Base-by-base conservation (phyloP, 2,113 vertebrate genomes). In the Cavia aperea region DNA sequence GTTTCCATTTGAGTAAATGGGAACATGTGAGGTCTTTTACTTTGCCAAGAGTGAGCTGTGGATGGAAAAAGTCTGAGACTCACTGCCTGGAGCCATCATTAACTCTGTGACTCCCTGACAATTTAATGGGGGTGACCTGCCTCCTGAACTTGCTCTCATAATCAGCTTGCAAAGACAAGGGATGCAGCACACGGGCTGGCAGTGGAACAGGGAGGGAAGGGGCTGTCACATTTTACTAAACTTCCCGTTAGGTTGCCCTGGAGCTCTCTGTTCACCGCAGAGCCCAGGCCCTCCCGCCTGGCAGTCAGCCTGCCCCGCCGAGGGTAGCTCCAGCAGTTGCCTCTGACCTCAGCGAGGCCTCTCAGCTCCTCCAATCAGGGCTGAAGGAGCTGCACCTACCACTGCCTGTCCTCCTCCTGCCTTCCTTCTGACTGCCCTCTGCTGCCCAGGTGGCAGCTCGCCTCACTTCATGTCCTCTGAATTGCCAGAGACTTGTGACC, bases 21-120 rank as follows among this genome's bases (percentile, higher is more conserved):
- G 87, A 95, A 92, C 81, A 91, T n/a, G 84, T 95, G 94, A 94
- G 93, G 90, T 66, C 86, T 88, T 78, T 83, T 26, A 36, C 79
- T 95, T 91, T 88, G 78, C 92, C 86, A 94, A 90, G 73, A 93
- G 63, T 81, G 82, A 96, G 82, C 51, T 93, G 75, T 86, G 21
- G 43, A 65, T 90, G 91, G 95, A 95, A 95, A 92, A 92, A 54
- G 58, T 81, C 91, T 85, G 63, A 87, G 89, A 60, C 86, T 84
- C n/a, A 19, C 39, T 75, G 89, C 92, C 88, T 18, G 13, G 46
- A 91, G 87, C 70, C 93, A 43, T 86, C 92, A 83, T 89, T 95
- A 92, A 75, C 92, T 90, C n/a, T 1, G 86, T 56, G 93, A 77
- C 72, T 83, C 73, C 81, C 73, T 49, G 79, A 92, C 84, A 89